Evolutionary conservation across 1,140 invertebrate species (phyloP).

Genomic region (Eurosta solidaginis): DNA sequence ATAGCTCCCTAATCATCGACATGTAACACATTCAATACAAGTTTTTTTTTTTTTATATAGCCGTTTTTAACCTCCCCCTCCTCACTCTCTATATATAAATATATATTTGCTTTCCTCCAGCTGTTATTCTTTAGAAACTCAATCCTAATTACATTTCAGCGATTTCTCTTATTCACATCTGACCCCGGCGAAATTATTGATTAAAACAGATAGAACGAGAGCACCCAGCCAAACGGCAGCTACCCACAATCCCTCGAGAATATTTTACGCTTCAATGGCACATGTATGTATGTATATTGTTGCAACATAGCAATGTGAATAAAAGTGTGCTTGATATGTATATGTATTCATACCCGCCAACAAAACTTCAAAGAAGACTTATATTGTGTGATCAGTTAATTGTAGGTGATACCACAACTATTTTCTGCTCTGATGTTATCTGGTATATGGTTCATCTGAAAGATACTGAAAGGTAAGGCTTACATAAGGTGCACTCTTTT

Average conservation of each 20-base stretch:
- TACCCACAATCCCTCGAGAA: neutral
- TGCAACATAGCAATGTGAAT: neutral
- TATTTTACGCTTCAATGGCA: conserved; percentile 9
- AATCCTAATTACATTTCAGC: neutral
- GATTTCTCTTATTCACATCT: neutral
- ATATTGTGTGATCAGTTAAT: no score
- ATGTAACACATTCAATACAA: neutral
- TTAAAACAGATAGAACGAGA: conserved; percentile 3
- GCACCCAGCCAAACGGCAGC: neutral
- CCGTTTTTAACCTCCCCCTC: neutral
- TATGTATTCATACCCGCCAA: no score
- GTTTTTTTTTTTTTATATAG: neutral
- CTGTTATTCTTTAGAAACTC: neutral
- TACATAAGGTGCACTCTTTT: no score
- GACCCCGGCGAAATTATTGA: conserved; percentile 12
- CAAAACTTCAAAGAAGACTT: no score
- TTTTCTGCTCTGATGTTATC: no score
- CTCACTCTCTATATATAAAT: neutral
- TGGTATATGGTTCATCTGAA: no score
- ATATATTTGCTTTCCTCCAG: no score
- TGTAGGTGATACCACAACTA: no score
- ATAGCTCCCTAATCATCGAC: neutral
- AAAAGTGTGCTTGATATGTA: neutral
- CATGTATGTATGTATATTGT: no score
- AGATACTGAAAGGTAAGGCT: no score